Conservation (phyloP, 2,113 vertebrate species). For the Archilochus colubris region DNA sequence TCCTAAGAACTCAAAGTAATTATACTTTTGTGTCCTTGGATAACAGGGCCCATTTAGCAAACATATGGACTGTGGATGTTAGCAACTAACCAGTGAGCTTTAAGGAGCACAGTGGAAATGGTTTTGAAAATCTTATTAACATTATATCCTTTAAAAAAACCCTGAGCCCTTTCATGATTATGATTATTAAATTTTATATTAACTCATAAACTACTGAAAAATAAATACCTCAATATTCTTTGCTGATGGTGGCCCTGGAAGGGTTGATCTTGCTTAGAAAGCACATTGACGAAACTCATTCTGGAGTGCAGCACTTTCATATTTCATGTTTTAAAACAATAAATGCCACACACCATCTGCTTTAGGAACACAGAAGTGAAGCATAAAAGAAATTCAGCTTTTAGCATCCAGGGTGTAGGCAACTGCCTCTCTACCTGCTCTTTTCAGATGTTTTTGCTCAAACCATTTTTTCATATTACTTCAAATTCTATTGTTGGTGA, state of each 20-base stretch:
- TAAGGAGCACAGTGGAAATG: background rate
- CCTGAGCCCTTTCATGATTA: background rate
- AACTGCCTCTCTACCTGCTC: background rate
- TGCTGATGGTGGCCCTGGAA: background rate
- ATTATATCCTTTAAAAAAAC: background rate
- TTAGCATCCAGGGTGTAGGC: background rate
- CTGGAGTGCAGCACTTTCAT: background rate
- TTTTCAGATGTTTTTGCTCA: background rate
- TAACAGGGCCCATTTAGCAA: constrained; percentile 10
- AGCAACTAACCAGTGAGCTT: background rate
- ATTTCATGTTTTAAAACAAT: constrained; percentile 27
- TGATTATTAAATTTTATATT: background rate
- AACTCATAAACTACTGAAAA: background rate
- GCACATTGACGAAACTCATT: background rate
- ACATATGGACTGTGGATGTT: background rate
- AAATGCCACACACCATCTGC: background rate
- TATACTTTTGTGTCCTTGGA: background rate
- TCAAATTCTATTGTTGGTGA: background rate
- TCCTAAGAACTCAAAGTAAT: constrained; percentile 19
- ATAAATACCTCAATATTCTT: background rate
- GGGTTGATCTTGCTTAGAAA: background rate
- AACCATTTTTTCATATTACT: background rate
- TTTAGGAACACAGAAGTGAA: background rate
- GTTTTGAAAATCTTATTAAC: background rate
- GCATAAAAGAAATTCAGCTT: background rate